Conservation (phyloP, 2,888 invertebrate species). For the Callyntrura guangdongensis region DNA sequence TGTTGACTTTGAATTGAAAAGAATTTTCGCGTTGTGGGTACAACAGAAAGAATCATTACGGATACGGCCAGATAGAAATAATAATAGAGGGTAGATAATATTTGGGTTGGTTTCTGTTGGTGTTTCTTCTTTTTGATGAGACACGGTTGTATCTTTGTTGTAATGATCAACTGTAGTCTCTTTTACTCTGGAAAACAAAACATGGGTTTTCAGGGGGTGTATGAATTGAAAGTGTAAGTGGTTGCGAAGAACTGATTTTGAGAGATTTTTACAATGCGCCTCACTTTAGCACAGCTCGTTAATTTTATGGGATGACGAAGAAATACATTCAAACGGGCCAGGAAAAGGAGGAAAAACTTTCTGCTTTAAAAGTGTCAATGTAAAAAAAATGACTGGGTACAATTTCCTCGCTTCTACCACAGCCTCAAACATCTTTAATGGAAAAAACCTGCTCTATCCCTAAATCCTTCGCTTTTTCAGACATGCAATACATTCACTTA, state of each 20-base stretch:
- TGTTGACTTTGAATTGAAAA: constrained; percentile 68
- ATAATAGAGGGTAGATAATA: background rate
- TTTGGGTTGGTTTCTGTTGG: constrained; percentile 28
- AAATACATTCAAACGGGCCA: background rate
- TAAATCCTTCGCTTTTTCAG: too few species aligned
- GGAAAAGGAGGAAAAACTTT: constrained; percentile 3
- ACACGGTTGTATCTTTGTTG: too few species aligned
- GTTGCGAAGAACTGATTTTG: background rate
- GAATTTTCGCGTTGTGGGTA: constrained; percentile 42
- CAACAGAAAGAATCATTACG: background rate
- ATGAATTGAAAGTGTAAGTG: background rate
- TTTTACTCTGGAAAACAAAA: background rate
- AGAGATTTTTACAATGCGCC: background rate
- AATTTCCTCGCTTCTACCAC: too few species aligned
- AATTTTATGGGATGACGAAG: background rate
- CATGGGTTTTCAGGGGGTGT: background rate
- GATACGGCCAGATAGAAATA: constrained; percentile 15
- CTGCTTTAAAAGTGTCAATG: constrained; percentile 74
- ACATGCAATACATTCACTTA: too few species aligned
- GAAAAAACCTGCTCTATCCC: too few species aligned
- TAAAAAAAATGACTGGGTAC: too few species aligned
- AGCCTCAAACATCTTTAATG: too few species aligned
- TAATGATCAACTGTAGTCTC: background rate
- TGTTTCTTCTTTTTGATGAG: background rate
- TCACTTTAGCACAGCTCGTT: constrained; percentile 59